Evolutionary conservation across 2,797 vertebrate genomes (phyloP).

Genomic region (Anguilla megastoma): DNA sequence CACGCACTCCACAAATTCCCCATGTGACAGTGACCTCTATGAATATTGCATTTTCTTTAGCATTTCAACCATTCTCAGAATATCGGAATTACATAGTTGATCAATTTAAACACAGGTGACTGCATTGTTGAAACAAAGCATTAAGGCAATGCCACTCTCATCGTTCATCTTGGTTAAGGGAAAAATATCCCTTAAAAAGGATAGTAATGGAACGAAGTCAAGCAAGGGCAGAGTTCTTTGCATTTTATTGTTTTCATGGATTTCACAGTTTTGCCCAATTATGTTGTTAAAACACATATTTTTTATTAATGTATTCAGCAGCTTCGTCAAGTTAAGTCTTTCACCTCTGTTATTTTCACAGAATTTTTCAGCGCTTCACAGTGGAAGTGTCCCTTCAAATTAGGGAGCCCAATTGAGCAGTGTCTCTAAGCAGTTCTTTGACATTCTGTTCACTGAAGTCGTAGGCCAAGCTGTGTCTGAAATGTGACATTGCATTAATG

Average conservation of each 20-base stretch:
- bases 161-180: neutral
- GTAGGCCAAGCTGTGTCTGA: neutral
- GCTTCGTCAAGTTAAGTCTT: neutral
- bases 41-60: neutral
- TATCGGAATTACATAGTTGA: neutral
- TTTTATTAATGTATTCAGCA: neutral
- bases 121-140: neutral
- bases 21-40: neutral
- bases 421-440: neutral
- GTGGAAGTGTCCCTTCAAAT: neutral
- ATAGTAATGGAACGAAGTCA: neutral
- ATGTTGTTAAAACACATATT: neutral
- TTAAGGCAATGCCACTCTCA: neutral
- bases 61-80: neutral
- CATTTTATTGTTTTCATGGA: neutral
- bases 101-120: neutral
- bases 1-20: neutral
- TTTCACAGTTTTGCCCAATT: neutral
- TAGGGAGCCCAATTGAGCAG: neutral
- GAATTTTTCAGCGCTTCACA: neutral
- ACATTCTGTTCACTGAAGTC: neutral
- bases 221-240: neutral
- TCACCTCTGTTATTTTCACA: neutral
- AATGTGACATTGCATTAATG: slow-evolving; percentile 11
- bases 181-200: neutral